Base-by-base conservation (phyloP, 2,797 vertebrate species). In the Moxostoma hubbsi region DNA sequence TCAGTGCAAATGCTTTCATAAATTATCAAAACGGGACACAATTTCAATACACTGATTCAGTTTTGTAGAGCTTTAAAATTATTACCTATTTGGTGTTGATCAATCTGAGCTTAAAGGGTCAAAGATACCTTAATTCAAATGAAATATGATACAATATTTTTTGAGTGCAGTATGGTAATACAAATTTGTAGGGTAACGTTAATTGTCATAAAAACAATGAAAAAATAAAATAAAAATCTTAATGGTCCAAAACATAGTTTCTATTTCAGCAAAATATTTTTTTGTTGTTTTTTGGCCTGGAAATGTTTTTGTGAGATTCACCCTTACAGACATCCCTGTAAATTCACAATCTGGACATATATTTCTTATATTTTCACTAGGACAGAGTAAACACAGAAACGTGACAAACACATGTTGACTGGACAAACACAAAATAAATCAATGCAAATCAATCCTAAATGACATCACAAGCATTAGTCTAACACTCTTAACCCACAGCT, bases 401-500 rank as follows among this genome's bases (percentile, higher is more conserved):
- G 15, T 76, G 70, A 73, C 77, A 57, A 69, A 58, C 12, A 77
- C 75, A 81, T 51, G 36, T 65, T 47, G 63, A 74, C 55, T 10
- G 49, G 75, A 74, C 53, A 43, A 57, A 70, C 47, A 63, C 2
- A 61, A 58, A n/a, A 10, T 9, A 77, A 70, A 80, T 0, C 68
- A 73, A 80, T 64, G 77, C 10, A 70, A 80, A 68, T 45, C 57
- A 79, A 77, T 68, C 76, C 54, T 73, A 75, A 77, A 80, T n/a
- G 63, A 58, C 49, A 69, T 12, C 59, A 64, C 81, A 79, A 62
- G 81, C 89, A 85, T 90, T 89, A 91, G 83, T 63, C 79, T 79
- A 18, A 24, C 77, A 64, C 50, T 77, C 51, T 78, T 77, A 81
- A 75, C 82, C 86, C 83, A 89, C 18, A 79, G 80, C 80, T 72